Evolutionary conservation across 2,888 invertebrate species (phyloP), one percentile per base, ranked within the genome.

Genomic region (Pheosia gnoma): DNA sequence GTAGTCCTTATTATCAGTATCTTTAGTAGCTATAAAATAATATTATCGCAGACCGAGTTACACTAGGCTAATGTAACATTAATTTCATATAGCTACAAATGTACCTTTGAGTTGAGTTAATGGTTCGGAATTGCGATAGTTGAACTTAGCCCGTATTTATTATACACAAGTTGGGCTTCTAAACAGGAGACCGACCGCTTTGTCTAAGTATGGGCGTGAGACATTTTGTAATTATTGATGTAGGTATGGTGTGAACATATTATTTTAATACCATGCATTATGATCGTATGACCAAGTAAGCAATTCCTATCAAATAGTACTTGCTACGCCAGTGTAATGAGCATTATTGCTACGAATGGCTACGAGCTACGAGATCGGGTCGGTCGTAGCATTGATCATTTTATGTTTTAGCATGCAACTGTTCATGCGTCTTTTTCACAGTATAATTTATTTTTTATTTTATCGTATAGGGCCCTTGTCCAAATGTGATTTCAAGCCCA

Each of bases 111-210:
- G 78, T 67, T 72, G 69, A 72, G 82, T 80, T 86, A 79, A 88
- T 87, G 86, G 84, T 70, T 77, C 64, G 85, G 84, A 87, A 87
- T 78, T 65, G 82, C 74, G 87, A 87, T 87, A 87, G 86, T 85
- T 85, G 74, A 78, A 81, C 81, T 85, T 83, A 80, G 80, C 71
- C 74, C 78, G 74, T 79, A 78, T 84, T 81, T 70, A 77, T 81
- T 79, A 72, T 74, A 68, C 65, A 63, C 57, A 58, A 65, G 58
- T 62, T 36, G 68, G 67, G 71, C 70, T 65, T 38, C 38, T 13
- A 65, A 65, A 61, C 59, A 10, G n/a, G 70, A 67, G 70, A 43
- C 49, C 8, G 62, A 45, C 2, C 8, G 7, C 54, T 47, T n/a
- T 9, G 5, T 5, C 47, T 9, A 39, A 51, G n/a, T 64, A 54